Base-by-base conservation (phyloP, 2,113 vertebrate species). In the Petaurus breviceps region DNA sequence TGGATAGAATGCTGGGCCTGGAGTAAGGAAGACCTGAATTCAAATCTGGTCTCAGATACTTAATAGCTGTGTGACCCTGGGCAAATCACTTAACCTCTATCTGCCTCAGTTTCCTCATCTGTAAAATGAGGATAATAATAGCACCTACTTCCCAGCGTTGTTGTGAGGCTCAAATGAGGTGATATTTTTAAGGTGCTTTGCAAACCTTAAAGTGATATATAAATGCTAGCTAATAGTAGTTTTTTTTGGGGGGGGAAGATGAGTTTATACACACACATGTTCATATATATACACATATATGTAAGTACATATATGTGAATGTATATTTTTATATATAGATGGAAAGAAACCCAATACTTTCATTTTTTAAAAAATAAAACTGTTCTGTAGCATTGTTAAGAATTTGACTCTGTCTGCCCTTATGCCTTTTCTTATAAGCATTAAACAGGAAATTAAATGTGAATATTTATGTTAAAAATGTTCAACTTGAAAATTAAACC, bases 401-500 rank as follows among this genome's bases (percentile, higher is more conserved):
- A 25, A 90, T n/a, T 6, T 50, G 46, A 31, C 89, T 90, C 47
- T 50, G 6, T 90, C 47, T 49, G 49, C 46, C 46, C 46, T 49
- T 2, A 28, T 49, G 46, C 46, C 89, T 95, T 28, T 68, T 47
- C 91, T 51, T 91, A 51, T 57, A 25, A 94, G 89, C 14, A 28
- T 49, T 9, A 47, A 89, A 37, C 43, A 90, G 53, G 77, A 37
- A 94, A 95, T 31, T 93, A 92, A 96, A 96, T 68, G 55, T 57
- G 90, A 95, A 68, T 91, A 93, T 89, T 16, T 84, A n/a, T 77
- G 68, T 94, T 92, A 97, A 97, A 96, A 92, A 11, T 95, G 93
- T 6, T 96, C 51, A 91, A 12, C 94, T 92, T 95, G 92, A 57
- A 92, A 93, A 96, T 92, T 91, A 95, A 96, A 97, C 95, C 26